phyloP scores from a whole-genome alignment of 37 sponge, comb jelly and placozoan species.

The Bolinopsis microptera region DNA sequence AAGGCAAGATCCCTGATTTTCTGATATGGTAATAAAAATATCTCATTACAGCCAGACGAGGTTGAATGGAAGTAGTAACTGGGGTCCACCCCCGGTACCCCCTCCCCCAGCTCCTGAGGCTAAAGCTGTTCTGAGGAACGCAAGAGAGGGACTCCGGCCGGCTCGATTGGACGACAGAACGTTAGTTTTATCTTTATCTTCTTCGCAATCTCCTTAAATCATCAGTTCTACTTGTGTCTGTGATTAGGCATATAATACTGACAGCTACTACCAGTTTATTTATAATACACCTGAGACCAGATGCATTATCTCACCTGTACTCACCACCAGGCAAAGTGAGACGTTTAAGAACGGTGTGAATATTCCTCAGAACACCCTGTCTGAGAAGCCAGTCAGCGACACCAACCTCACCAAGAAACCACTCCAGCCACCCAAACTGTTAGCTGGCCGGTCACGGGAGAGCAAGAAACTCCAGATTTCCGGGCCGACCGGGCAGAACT shows the following conservation, averaged over 20 bases:
- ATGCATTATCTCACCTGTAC: too few species aligned
- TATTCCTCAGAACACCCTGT: neutral
- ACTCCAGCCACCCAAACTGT: neutral
- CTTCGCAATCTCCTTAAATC: too few species aligned
- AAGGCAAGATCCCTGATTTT: too few species aligned
- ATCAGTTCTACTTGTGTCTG: too few species aligned
- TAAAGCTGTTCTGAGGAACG: neutral
- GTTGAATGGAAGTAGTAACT: too few species aligned
- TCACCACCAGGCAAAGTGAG: neutral
- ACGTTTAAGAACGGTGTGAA: neutral
- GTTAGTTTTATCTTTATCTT: too few species aligned
- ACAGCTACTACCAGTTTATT: too few species aligned
- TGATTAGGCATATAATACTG: too few species aligned
- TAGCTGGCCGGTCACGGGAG: slow-evolving; percentile 4
- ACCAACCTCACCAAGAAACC: neutral
- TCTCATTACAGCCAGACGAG: too few species aligned
- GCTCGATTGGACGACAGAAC: neutral
- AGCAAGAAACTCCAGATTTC: slow-evolving; percentile 33
- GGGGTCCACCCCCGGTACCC: neutral
- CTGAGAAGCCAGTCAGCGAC: neutral
- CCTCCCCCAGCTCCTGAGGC: neutral
- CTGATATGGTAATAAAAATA: too few species aligned
- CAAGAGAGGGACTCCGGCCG: neutral
- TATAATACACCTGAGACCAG: too few species aligned
- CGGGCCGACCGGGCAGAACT: neutral